Evolutionary conservation across 2,113 vertebrate species (phyloP).

Genomic region (Colaptes auratus): DNA sequence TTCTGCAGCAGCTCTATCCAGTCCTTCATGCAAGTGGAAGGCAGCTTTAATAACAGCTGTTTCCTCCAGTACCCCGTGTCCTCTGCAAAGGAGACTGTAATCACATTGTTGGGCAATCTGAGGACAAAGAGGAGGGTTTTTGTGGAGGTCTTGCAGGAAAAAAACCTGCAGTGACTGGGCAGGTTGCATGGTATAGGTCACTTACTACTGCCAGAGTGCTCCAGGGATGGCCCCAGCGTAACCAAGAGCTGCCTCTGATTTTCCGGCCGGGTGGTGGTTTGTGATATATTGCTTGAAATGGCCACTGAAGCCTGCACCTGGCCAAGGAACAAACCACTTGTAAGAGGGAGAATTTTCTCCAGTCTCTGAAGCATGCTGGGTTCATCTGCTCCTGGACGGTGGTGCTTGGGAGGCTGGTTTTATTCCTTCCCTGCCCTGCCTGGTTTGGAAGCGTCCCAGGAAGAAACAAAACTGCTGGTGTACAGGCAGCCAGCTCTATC

Average conservation of each 20-base stretch:
- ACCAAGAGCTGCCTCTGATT: background rate
- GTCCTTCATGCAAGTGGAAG: background rate
- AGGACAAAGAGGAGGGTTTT: background rate
- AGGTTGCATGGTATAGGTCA: background rate
- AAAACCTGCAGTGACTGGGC: background rate
- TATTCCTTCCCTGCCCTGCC: background rate
- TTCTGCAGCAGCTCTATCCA: background rate
- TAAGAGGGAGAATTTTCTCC: background rate
- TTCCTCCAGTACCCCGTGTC: background rate
- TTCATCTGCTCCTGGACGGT: background rate
- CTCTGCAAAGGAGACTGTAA: background rate
- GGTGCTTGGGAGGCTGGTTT: background rate
- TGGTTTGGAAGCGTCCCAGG: slow-evolving; percentile 4
- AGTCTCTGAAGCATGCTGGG: background rate
- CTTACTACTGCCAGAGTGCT: background rate
- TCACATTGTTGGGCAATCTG: background rate
- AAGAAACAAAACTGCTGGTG: background rate
- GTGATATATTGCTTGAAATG: background rate
- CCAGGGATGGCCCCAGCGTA: background rate
- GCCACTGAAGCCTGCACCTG: background rate
- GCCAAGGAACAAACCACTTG: background rate
- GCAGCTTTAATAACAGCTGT: background rate
- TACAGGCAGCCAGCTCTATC: background rate
- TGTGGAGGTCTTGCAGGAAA: background rate
- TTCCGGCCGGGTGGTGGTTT: background rate